Percentiles rank a stretch among this genome's conserved stretches.
phyloP scores from a whole-genome alignment of 2,797 vertebrate genomes.

The Enteromius radiatus region DNA sequence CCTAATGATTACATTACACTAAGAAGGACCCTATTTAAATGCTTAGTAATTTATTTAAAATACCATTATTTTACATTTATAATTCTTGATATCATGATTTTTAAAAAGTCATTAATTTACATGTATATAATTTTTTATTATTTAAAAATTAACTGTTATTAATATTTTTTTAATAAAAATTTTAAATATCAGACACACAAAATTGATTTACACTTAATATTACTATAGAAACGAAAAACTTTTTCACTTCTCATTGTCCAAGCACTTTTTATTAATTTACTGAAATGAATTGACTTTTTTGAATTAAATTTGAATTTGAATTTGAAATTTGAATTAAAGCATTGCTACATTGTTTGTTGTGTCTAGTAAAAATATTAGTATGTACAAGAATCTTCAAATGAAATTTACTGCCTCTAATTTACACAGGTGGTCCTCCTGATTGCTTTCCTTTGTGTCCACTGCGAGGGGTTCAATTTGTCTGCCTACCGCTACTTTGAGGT shows the following conservation, averaged over 20 bases:
- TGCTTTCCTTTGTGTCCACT: slow-evolving; percentile 86
- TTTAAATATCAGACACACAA: neutral
- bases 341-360: neutral
- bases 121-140: too few relatives aligned
- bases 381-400: neutral
- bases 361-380: neutral
- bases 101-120: too few relatives aligned
- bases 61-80: neutral
- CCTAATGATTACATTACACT: too few relatives aligned
- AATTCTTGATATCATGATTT: too few relatives aligned
- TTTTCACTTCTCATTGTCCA: neutral
- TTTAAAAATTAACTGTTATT: too few relatives aligned
- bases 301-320: too few relatives aligned
- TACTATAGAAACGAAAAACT: neutral
- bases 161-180: neutral
- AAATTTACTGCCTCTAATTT: neutral
- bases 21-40: too few relatives aligned
- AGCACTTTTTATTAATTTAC: too few relatives aligned
- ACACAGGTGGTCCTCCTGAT: slow-evolving; percentile 84
- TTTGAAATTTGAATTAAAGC: too few relatives aligned
- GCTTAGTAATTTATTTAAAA: too few relatives aligned
- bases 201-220: neutral
- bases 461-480: slow-evolving; percentile 73
- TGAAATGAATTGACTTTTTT: too few relatives aligned
- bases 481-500: slow-evolving; percentile 89